phyloP scores from a whole-genome alignment of 2,888 invertebrate genomes.

The Thelaira solivaga region DNA sequence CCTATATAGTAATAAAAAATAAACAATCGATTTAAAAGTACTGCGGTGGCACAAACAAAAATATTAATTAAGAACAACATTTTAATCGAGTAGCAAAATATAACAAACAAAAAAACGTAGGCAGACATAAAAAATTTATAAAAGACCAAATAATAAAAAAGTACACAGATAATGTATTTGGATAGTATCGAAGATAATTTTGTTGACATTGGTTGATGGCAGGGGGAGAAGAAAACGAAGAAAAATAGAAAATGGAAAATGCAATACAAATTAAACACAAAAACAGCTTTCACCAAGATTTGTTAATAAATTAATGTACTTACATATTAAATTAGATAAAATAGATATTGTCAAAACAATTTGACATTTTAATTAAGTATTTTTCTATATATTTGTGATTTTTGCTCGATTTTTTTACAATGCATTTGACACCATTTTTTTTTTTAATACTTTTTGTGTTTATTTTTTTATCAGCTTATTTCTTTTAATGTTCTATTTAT shows the following conservation, averaged over 20 bases:
- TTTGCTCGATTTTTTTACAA: conserved; percentile 18
- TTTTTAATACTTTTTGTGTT: conserved; percentile 35
- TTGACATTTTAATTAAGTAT: conserved; percentile 20
- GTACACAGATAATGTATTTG: conserved; percentile 34
- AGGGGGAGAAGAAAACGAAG: not conserved
- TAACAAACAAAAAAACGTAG: not conserved
- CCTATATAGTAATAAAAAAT: conserved; percentile 1
- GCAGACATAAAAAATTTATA: conserved; percentile 1
- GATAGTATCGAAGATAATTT: not conserved
- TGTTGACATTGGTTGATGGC: not conserved
- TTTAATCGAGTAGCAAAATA: not conserved
- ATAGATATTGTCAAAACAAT: conserved; percentile 5
- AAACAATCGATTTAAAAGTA: conserved; percentile 17
- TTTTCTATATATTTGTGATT: conserved; percentile 4
- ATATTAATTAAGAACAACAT: not conserved
- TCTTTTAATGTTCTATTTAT: conserved; percentile 16
- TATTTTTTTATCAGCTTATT: conserved; percentile 24
- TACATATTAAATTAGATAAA: conserved; percentile 20
- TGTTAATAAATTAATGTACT: conserved; percentile 2
- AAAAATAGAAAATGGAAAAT: not conserved
- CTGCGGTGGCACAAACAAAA: conserved; percentile 20
- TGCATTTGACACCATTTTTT: conserved; percentile 59
- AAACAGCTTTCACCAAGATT: conserved; percentile 48
- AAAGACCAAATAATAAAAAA: conserved; percentile 9
- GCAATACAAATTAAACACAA: not conserved